phyloP scores from a whole-genome alignment of 2,113 vertebrate species.

The Albula glossodonta region DNA sequence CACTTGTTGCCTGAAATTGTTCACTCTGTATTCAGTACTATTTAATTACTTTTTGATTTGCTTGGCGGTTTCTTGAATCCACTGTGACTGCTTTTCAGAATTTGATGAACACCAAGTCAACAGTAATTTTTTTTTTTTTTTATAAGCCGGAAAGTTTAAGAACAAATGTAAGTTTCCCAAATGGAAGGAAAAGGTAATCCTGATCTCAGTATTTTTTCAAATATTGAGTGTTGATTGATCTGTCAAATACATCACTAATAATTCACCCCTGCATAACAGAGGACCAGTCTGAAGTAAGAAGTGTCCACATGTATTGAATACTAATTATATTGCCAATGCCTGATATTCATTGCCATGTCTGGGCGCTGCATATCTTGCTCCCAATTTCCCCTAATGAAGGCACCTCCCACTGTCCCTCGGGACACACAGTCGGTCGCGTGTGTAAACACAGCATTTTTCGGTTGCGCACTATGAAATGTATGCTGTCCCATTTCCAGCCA shows the following conservation, averaged over 20 bases:
- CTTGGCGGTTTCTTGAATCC: constrained; percentile 65
- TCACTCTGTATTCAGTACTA: constrained; percentile 46
- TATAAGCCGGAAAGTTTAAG: neutral
- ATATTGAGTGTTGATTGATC: neutral
- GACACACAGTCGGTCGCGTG: neutral
- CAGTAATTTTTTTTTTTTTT: neutral
- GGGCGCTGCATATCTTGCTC: neutral
- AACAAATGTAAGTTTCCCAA: neutral
- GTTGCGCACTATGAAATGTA: constrained; percentile 50
- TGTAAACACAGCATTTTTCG: neutral
- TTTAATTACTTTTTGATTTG: constrained; percentile 72
- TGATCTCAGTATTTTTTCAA: neutral
- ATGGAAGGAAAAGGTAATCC: neutral
- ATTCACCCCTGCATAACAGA: neutral
- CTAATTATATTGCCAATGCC: neutral
- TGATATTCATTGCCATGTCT: neutral
- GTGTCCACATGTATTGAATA: neutral
- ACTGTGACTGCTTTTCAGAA: constrained; percentile 46
- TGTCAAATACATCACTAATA: neutral
- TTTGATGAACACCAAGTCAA: constrained; percentile 12
- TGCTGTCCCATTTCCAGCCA: constrained; percentile 67
- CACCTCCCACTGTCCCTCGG: neutral
- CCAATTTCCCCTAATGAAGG: neutral
- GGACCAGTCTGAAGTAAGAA: neutral
- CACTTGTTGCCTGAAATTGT: constrained; percentile 68